Conservation (phyloP, 2,113 vertebrate genomes). For the Hepsetus odoe region DNA sequence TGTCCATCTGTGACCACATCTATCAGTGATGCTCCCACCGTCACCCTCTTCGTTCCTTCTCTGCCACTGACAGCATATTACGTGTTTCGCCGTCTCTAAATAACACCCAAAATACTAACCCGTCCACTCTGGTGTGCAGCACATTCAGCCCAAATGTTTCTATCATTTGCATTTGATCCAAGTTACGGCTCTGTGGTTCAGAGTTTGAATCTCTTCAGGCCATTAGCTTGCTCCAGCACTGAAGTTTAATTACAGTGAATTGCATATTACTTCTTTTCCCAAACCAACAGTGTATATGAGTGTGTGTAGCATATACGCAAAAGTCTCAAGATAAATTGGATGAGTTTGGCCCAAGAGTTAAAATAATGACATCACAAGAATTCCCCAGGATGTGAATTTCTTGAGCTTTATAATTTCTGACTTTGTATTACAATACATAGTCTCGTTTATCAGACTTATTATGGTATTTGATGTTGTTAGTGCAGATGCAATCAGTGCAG, state of each 20-base stretch:
- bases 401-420: slow-evolving; percentile 17
- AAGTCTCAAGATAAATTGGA: slow-evolving; percentile 26
- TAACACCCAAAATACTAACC: slow-evolving; percentile 21
- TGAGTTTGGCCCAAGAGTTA: slow-evolving; percentile 32
- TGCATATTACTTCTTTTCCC: not conserved
- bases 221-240: not conserved
- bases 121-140: slow-evolving; percentile 37
- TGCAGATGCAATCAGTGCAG: too few species aligned
- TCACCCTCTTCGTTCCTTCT: not conserved
- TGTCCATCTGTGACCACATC: slow-evolving; percentile 40
- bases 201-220: not conserved
- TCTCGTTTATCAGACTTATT: not conserved
- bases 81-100: not conserved
- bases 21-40: not conserved
- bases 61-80: not conserved
- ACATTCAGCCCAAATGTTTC: slow-evolving; percentile 40
- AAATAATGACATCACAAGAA: slow-evolving; percentile 35
- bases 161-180: not conserved
- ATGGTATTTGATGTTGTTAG: too few species aligned
- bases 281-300: not conserved
- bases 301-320: slow-evolving; percentile 22
- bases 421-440: not conserved
- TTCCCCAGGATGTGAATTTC: slow-evolving; percentile 1
- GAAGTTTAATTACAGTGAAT: slow-evolving; percentile 23
- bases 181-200: not conserved